These are phyloP conservation scores for Papilio protenor DNA, from an alignment of 2,888 invertebrate species.

Conservation along the genomic window DNA sequence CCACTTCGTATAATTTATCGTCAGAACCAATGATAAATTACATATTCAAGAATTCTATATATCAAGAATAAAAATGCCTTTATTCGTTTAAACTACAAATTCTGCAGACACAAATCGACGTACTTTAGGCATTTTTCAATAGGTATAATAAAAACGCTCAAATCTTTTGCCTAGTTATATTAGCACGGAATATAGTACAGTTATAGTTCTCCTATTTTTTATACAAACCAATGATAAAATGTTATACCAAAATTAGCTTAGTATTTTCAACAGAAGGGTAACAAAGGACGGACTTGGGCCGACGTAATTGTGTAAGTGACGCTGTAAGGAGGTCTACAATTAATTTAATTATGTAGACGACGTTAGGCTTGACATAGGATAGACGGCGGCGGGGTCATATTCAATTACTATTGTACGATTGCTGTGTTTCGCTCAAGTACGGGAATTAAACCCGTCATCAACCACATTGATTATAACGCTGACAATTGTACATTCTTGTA, in stretches of 20 bases:
- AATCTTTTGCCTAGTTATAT: not conserved
- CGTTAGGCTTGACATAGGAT: conserved; percentile 15
- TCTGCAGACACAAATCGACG: not conserved
- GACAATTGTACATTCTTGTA: not conserved
- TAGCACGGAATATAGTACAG: not conserved
- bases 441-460: conserved; percentile 6
- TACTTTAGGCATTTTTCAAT: not conserved
- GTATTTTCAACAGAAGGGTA: not conserved
- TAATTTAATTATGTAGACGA: conserved; percentile 17
- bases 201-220: not conserved
- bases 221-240: not conserved
- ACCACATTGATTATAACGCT: not conserved
- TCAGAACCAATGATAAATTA: not conserved
- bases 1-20: not conserved
- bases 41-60: not conserved
- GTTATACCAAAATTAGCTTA: not conserved
- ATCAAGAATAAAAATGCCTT: not conserved
- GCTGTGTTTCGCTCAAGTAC: not conserved
- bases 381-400: conserved; percentile 13
- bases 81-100: not conserved
- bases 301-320: conserved; percentile 22
- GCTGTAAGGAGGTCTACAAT: conserved; percentile 21
- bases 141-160: not conserved
- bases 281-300: conserved; percentile 4
- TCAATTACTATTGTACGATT: conserved; percentile 19